A percentile compares a stretch with the other conserved stretches of the same genome.
Evolutionary conservation across 2,113 vertebrate species (phyloP).

Genomic region (Acanthisitta chloris): DNA sequence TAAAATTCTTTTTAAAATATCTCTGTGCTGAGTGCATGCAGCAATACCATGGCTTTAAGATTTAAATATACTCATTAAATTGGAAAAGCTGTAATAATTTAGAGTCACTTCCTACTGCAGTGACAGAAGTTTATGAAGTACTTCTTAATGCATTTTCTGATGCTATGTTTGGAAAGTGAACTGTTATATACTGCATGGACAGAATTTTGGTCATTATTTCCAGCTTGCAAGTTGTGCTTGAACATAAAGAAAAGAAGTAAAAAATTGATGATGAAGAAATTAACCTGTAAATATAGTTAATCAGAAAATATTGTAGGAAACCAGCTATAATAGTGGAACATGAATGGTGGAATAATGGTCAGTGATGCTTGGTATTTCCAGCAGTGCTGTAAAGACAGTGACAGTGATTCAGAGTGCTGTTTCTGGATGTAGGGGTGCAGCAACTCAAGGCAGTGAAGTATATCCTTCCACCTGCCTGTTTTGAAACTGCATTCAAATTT

Average conservation of each 20-base stretch:
- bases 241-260: not conserved
- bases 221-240: not conserved
- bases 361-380: not conserved
- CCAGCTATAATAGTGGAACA: not conserved
- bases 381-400: not conserved
- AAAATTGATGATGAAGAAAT: not conserved
- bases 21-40: not conserved
- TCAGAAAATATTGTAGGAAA: not conserved
- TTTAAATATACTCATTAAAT: conserved; percentile 52
- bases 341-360: not conserved
- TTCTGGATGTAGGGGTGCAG: not conserved
- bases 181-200: not conserved
- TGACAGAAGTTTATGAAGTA: conserved; percentile 53
- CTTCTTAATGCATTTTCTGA: conserved; percentile 19
- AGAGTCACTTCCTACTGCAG: conserved; percentile 56
- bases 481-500: not conserved
- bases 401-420: not conserved
- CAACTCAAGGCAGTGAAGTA: not conserved
- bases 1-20: not conserved
- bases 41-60: conserved; percentile 32
- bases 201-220: not conserved
- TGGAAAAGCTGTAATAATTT: conserved; percentile 65
- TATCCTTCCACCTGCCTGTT: not conserved
- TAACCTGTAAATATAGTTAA: not conserved
- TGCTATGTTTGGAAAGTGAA: conserved; percentile 18